Percentiles rank a stretch among this genome's conserved stretches.
These are phyloP conservation scores for Timema cristinae DNA, from an alignment of 2,888 invertebrate species.

Conservation along the genomic window DNA sequence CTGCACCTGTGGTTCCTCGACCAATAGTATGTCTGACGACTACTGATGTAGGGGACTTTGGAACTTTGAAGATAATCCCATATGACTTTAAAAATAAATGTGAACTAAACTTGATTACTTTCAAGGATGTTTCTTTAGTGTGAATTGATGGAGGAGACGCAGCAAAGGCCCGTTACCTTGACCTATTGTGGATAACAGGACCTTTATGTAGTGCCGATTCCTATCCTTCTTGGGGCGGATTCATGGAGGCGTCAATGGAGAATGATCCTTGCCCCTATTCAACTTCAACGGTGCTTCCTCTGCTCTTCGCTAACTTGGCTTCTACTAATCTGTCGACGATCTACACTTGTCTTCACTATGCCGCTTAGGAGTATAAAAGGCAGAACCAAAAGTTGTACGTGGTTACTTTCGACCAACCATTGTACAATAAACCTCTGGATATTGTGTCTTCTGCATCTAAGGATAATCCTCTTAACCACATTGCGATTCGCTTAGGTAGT, in stretches of 20 bases:
- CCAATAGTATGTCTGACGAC: background rate
- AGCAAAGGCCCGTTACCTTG: background rate
- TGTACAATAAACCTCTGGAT: background rate
- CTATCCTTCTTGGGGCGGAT: background rate
- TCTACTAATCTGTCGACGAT: background rate
- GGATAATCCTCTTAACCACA: background rate
- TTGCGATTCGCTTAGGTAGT: background rate
- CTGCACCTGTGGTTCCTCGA: background rate
- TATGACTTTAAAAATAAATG: background rate
- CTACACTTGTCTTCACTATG: constrained; percentile 2
- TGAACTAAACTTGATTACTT: background rate
- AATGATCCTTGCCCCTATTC: background rate
- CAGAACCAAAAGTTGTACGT: background rate
- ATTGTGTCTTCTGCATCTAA: background rate
- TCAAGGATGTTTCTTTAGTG: background rate
- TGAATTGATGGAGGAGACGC: no score
- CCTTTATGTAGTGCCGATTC: background rate
- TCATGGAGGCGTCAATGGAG: background rate
- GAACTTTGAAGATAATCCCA: background rate
- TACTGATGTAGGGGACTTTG: background rate
- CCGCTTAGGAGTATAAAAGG: background rate
- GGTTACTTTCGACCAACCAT: constrained; percentile 3
- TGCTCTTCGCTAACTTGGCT: background rate
- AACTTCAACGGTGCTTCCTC: background rate
- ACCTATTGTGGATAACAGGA: background rate